Evolutionary conservation across 2,797 vertebrate genomes (phyloP).

Genomic region (Choloepus didactylus): DNA sequence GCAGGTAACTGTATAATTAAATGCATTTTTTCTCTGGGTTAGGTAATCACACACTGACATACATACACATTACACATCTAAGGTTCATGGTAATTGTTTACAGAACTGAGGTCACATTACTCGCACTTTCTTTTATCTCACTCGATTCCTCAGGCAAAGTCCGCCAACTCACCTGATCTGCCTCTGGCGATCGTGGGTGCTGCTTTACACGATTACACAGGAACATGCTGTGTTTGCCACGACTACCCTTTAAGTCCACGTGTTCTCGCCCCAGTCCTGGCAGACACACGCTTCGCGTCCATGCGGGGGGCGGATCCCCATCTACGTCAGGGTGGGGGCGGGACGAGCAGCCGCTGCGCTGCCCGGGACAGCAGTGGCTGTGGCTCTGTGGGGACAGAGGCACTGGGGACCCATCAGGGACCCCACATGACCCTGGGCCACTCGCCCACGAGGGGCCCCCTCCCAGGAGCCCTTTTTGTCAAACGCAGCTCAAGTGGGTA

Average conservation of each 20-base stretch:
- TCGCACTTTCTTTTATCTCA: not conserved
- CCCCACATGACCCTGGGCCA: too few relatives aligned
- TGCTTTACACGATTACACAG: not conserved
- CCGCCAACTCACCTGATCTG: not conserved
- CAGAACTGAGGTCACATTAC: not conserved
- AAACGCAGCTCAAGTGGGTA: not conserved
- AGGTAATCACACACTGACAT: not conserved
- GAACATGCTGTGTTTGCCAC: not conserved
- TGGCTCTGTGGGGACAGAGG: not conserved
- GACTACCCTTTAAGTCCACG: not conserved
- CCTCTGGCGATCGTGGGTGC: not conserved
- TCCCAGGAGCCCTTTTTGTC: too few relatives aligned
- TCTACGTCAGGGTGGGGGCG: not conserved
- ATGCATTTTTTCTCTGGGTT: not conserved
- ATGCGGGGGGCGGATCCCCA: not conserved
- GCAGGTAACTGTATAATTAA: not conserved
- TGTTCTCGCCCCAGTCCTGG: too few relatives aligned
- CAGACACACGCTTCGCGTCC: not conserved
- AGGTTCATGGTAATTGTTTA: not conserved
- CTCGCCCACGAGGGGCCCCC: too few relatives aligned
- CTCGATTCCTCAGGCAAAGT: not conserved
- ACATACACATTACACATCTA: not conserved
- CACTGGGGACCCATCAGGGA: too few relatives aligned
- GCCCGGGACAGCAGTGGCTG: not conserved
- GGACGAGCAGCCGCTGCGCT: not conserved